Evolutionary conservation across 2,888 invertebrate genomes (phyloP), one percentile per base, ranked within the genome.

Genomic region (Lottia gigantea): DNA sequence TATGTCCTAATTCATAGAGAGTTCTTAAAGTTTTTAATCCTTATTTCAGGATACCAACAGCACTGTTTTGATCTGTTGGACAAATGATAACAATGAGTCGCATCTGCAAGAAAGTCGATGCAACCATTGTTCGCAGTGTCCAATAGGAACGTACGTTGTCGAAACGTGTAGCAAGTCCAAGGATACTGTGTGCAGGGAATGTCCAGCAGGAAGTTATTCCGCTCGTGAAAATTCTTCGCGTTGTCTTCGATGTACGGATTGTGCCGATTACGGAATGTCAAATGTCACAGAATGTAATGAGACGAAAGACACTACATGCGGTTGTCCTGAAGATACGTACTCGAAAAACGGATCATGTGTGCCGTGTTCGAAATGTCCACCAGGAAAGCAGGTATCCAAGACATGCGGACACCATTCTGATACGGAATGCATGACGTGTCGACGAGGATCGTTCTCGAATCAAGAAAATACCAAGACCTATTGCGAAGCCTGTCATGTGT

Each of bases 121-220:
- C 55, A 16, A 15, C 31, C 26, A 66, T 2, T 49, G 49, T 45
- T 55, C 66, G 4, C 66, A 3, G 31, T 66, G 66, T 45, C 66
- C 14, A n/a, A 31, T 61, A 14, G 66, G 66, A 14, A 66, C 26
- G 15, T 49, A 40, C 16, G 31, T 55, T 40, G 15, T 61, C 3
- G 26, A 26, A 6, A 25, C 45, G 2, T 68, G 67, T 46, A 46
- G 25, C 11, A 23, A 19, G n/a, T 46, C 62, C 40, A 46, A 45
- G n/a, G 62, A 68, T 47, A 68, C 67, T 6, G 16, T 12, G 16
- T 68, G 67, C 46, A 40, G 23, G 23, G 19, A 62, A 46, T 68
- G 67, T 62, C 46, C 62, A 16, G 26, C n/a, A 23, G 26, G 31
- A 6, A 68, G 15, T 7, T 68, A 25, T 46, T 68, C 67, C 23